Conservation (phyloP, 2,797 vertebrate species). For the Melanotaenia trifasciata region DNA sequence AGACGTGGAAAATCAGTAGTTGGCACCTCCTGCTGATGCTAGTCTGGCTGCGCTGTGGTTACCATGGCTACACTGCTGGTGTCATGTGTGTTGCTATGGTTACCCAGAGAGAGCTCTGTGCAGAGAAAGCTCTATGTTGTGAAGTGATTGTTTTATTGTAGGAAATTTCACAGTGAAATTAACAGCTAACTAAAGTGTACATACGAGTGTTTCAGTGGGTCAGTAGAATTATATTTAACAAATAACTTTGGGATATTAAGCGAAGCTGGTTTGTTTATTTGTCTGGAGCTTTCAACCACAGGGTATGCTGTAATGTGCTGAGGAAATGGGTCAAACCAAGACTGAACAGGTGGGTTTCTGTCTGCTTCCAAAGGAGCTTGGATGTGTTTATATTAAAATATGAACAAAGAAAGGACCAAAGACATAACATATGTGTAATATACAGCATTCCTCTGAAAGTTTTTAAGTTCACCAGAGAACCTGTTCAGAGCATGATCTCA, state of each 20-base stretch:
- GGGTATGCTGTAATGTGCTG: neutral
- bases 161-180: neutral
- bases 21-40: slow-evolving; percentile 66
- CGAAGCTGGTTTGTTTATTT: neutral
- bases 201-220: neutral
- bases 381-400: too few species aligned
- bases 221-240: neutral
- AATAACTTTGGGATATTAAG: slow-evolving; percentile 1
- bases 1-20: slow-evolving; percentile 74
- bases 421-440: too few species aligned
- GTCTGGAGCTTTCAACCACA: neutral
- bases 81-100: slow-evolving; percentile 59
- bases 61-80: slow-evolving; percentile 50
- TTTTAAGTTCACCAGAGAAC: too few species aligned
- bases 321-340: too few species aligned
- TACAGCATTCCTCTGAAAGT: too few species aligned
- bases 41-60: slow-evolving; percentile 56
- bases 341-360: too few species aligned
- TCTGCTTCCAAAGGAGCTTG: too few species aligned
- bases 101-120: slow-evolving; percentile 35
- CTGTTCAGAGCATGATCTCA: too few species aligned
- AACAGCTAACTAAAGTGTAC: neutral
- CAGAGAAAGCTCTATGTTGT: slow-evolving; percentile 8
- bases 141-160: slow-evolving; percentile 4
- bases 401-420: too few species aligned